A percentile compares a stretch with the other conserved stretches of the same genome.
Conservation (phyloP, 2,113 vertebrate genomes). For the Willisornis vidua region DNA sequence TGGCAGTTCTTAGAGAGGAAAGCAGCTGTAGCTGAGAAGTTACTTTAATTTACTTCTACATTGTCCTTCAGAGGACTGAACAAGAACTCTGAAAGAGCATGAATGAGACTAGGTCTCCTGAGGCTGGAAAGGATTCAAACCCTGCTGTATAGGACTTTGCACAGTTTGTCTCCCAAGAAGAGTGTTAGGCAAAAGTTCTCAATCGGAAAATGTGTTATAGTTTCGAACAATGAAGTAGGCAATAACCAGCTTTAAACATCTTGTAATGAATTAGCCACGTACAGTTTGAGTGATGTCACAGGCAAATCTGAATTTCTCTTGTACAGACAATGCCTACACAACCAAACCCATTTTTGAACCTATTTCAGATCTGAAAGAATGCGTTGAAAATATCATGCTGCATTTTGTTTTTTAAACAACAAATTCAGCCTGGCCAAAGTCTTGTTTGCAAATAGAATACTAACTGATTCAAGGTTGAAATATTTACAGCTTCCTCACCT, state of each 20-base stretch:
- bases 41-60: not conserved
- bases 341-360: not conserved
- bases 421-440: not conserved
- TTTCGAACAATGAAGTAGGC: not conserved
- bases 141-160: not conserved
- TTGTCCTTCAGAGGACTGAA: not conserved
- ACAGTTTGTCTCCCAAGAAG: not conserved
- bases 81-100: not conserved
- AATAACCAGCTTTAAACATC: not conserved
- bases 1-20: not conserved
- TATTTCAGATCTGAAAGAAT: not conserved
- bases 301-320: not conserved
- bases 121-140: not conserved
- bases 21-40: not conserved
- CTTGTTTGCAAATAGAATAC: not conserved
- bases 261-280: not conserved
- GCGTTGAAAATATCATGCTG: not conserved
- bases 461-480: not conserved
- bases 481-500: not conserved
- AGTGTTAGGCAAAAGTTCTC: not conserved
- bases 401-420: not conserved
- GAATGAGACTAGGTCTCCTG: not conserved
- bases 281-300: not conserved
- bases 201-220: not conserved
- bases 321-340: not conserved